Conservation (phyloP, 2,888 invertebrate species). For the Girardia tigrina region DNA sequence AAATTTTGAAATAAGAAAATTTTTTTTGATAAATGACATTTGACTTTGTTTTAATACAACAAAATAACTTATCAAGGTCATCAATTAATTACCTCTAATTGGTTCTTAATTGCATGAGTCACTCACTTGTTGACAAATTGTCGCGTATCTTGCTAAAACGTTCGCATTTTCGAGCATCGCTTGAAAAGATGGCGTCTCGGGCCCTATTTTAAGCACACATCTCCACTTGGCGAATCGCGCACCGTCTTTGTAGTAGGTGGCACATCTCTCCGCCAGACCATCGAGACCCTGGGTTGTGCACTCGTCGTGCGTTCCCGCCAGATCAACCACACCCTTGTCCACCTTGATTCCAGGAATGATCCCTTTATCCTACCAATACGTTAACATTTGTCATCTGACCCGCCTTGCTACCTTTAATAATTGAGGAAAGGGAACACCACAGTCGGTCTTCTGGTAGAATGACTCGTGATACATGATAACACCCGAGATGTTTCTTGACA, state of each 20-base stretch:
- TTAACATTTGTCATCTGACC: too few species aligned
- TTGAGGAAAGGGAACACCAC: constrained; percentile 35
- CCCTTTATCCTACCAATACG: constrained; percentile 60
- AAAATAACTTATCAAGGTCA: too few species aligned
- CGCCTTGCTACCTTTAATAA: background rate
- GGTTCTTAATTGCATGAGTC: too few species aligned
- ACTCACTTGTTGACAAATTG: constrained; percentile 42
- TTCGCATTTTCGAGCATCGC: constrained; percentile 50
- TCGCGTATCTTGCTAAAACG: constrained; percentile 47
- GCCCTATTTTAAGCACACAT: constrained; percentile 50
- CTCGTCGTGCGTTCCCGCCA: constrained; percentile 39
- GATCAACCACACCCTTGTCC: constrained; percentile 39
- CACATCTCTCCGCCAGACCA: constrained; percentile 43
- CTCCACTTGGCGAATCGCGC: constrained; percentile 52
- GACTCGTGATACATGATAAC: constrained; percentile 39
- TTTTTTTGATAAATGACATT: too few species aligned
- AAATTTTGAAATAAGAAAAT: too few species aligned
- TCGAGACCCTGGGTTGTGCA: constrained; percentile 41
- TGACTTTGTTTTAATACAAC: too few species aligned
- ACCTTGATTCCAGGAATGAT: constrained; percentile 85
- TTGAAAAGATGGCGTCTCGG: constrained; percentile 46
- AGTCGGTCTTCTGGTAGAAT: constrained; percentile 39
- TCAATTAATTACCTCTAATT: too few species aligned
- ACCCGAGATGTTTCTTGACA: constrained; percentile 38
- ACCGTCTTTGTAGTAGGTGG: constrained; percentile 50